Base-by-base conservation (phyloP, 2,888 invertebrate genomes). In the Pantelozetes paolii region DNA sequence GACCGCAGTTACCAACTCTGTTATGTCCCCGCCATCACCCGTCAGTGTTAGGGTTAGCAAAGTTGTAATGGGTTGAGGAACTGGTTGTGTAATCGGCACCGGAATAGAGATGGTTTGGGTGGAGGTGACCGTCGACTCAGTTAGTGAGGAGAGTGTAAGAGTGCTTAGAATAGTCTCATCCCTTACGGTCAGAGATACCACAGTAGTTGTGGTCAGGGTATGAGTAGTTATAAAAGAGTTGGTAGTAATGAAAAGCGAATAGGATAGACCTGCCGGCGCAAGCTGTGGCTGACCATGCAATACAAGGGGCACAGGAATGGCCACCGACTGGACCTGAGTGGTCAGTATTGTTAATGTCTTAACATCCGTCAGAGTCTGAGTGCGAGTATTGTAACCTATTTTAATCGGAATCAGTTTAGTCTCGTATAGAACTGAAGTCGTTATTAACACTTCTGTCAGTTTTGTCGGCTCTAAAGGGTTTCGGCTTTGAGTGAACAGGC, bases 331-430 rank as follows among this genome's bases (percentile, higher is more conserved):
- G 26, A 76, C 76, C 1, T 75, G 23, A 28, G 79, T 79, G 8
- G 76, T 76, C 2, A 79, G 72, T n/a, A 78, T 77, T 26, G 79
- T 79, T 2, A 78, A 72, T 18, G 77, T 77, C 72, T 78, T 78
- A 11, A 76, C 72, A 73, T 77, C 77, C 23, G 78, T 78, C 28
- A 78, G 36, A 15, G 78, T 79, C 59, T 79, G 78, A 18, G 79
- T 79, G 50, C 78, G 71, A 6, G 79, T 79, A 64, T 77, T 77
- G 45, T 75, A 79, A 11, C 79, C 79, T 59, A 79, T 78, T 73
- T 76, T 76, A 30, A 78, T 78, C 11, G 78, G 78, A 30, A 79
- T 77, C 28, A 78, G 67, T 75, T 77, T 78, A n/a, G 78, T 74
- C 13, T 78, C 78, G 30, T 75, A 74, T 28, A 78, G 57, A 3